Conservation (phyloP, 2,888 invertebrate genomes). For the Clepsis dumicolana region DNA sequence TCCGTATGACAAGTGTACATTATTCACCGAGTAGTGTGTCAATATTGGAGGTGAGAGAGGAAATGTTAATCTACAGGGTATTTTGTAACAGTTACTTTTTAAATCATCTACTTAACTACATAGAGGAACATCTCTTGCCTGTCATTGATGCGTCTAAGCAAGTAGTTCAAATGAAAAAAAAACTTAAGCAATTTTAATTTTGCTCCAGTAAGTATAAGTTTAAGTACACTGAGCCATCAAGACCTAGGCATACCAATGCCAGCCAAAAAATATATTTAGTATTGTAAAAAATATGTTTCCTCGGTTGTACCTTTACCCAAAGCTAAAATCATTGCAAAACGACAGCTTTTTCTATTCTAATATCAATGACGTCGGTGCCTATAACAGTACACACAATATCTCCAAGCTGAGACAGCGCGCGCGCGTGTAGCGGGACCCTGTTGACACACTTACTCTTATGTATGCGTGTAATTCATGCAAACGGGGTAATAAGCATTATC, state of each 20-base stretch:
- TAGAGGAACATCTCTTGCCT: no score
- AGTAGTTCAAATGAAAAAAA: no score
- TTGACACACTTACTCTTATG: conserved; percentile 37
- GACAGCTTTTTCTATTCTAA: background rate
- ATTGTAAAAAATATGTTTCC: background rate
- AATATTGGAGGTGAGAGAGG: background rate
- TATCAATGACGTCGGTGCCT: background rate
- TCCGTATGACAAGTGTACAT: background rate
- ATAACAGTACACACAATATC: conserved; percentile 6
- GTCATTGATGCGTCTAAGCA: no score
- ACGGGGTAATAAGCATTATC: conserved; percentile 42
- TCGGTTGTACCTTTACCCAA: background rate
- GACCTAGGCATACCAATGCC: no score
- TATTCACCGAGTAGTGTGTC: background rate
- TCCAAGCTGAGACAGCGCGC: conserved; percentile 7
- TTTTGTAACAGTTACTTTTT: no score
- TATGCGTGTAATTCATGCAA: conserved; percentile 37
- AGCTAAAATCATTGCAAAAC: background rate
- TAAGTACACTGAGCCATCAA: no score
- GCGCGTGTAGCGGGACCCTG: conserved; percentile 38
- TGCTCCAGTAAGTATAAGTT: no score
- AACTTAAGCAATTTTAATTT: no score
- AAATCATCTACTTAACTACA: no score
- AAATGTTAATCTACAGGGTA: background rate
- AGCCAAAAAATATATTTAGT: no score